Conservation (phyloP, 2,888 invertebrate species). For the Ennomos quercinarius region DNA sequence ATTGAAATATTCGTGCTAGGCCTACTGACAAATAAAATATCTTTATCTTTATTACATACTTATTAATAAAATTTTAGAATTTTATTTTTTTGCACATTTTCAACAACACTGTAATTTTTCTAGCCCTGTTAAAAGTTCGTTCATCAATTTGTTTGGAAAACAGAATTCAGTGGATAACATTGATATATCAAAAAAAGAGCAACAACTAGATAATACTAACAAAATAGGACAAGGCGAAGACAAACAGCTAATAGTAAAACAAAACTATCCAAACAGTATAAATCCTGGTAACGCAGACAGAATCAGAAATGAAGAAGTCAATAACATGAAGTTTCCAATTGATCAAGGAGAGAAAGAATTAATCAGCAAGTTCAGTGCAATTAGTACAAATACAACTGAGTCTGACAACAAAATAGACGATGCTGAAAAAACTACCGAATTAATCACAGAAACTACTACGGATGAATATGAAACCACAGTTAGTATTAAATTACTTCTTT, state of each 20-base stretch:
- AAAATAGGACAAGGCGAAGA: not conserved
- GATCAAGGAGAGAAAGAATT: not conserved
- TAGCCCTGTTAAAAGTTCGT: slow-evolving; percentile 10
- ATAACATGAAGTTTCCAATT: too few relatives aligned
- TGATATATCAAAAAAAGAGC: slow-evolving; percentile 7
- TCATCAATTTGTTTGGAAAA: slow-evolving; percentile 13
- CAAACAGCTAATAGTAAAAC: too few relatives aligned
- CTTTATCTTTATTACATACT: too few relatives aligned
- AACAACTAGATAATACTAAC: not conserved
- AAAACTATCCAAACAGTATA: too few relatives aligned
- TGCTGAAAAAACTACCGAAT: slow-evolving; percentile 12
- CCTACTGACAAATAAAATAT: too few relatives aligned
- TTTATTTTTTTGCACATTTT: not conserved
- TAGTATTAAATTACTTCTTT: slow-evolving; percentile 3
- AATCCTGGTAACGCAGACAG: too few relatives aligned
- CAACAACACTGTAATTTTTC: not conserved
- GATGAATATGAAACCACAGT: slow-evolving; percentile 17
- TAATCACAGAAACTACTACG: slow-evolving; percentile 10
- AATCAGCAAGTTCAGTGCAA: slow-evolving; percentile 3
- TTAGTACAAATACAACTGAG: slow-evolving; percentile 1
- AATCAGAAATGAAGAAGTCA: too few relatives aligned
- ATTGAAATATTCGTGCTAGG: too few relatives aligned
- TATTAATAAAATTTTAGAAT: not conserved
- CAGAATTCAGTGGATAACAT: not conserved
- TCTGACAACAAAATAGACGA: not conserved